These are phyloP conservation scores for Chionodraco myersi DNA, from an alignment of 2,113 vertebrate genomes.

Conservation along the genomic window DNA sequence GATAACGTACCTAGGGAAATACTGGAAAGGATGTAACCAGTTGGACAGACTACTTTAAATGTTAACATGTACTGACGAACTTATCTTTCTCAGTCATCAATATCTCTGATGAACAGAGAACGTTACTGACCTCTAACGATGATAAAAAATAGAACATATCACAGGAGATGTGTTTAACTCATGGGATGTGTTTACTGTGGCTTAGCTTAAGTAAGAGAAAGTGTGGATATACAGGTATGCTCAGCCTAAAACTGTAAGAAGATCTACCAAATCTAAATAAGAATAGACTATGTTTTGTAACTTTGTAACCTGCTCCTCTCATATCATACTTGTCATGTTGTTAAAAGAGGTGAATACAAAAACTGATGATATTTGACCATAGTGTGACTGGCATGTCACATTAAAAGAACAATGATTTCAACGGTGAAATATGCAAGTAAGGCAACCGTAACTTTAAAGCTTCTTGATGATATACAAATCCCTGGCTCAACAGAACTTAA, in stretches of 20 bases:
- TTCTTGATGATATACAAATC: constrained; percentile 56
- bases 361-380: constrained; percentile 30
- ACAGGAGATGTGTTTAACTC: background rate
- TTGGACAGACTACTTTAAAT: background rate
- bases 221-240: background rate
- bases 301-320: background rate
- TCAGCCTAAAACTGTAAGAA: background rate
- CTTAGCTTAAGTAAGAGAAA: background rate
- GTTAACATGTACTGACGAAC: background rate
- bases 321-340: constrained; percentile 5
- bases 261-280: too few relatives aligned
- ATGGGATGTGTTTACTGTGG: background rate
- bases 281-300: too few relatives aligned
- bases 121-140: background rate
- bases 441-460: constrained; percentile 39
- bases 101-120: background rate
- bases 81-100: background rate
- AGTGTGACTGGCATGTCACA: constrained; percentile 25
- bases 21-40: background rate
- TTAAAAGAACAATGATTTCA: constrained; percentile 32
- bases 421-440: constrained; percentile 34
- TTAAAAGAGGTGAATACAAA: background rate
- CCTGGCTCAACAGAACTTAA: constrained; percentile 36
- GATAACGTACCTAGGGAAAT: background rate
- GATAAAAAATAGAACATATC: background rate